Percentiles rank a stretch among this genome's conserved stretches.
Evolutionary conservation across 2,888 invertebrate species (phyloP).

Genomic region (Platycheirus albimanus): DNA sequence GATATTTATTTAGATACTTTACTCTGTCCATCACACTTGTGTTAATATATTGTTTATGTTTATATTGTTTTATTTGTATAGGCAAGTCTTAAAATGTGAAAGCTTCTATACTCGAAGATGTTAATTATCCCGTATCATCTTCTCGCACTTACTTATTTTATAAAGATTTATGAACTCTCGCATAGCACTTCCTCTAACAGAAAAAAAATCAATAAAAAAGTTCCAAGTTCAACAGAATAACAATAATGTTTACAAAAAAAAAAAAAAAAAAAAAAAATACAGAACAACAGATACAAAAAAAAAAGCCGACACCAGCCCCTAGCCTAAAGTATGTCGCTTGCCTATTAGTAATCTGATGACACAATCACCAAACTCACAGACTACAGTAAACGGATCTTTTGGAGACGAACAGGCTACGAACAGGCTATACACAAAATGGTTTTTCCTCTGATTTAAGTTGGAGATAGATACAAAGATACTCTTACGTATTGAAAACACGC

Average conservation of each 20-base stretch:
- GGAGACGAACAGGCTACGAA: background rate
- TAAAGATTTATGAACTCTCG: conserved; percentile 40
- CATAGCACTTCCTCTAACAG: conserved; percentile 40
- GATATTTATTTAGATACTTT: too few species aligned
- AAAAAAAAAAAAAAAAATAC: conserved; percentile 18
- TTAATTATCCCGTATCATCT: conserved; percentile 18
- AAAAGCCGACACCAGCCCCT: conserved; percentile 16
- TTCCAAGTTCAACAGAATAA: conserved; percentile 62
- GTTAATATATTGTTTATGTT: too few species aligned
- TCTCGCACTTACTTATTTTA: conserved; percentile 3
- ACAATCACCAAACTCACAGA: conserved; percentile 34
- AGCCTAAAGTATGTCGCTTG: conserved; percentile 30
- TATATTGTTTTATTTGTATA: background rate
- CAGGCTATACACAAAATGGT: conserved; percentile 2
- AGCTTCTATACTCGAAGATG: background rate
- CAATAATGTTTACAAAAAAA: conserved; percentile 21
- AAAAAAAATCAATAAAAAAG: conserved; percentile 58
- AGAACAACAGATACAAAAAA: conserved; percentile 21
- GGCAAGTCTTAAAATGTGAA: background rate
- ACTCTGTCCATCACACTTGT: too few species aligned
- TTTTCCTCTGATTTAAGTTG: background rate
- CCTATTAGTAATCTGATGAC: conserved; percentile 45
- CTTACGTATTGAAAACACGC: conserved; percentile 39
- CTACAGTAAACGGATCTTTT: conserved; percentile 38
- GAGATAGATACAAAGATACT: too few species aligned